phyloP scores from a whole-genome alignment of 2,797 vertebrate genomes.

The Channa striata region DNA sequence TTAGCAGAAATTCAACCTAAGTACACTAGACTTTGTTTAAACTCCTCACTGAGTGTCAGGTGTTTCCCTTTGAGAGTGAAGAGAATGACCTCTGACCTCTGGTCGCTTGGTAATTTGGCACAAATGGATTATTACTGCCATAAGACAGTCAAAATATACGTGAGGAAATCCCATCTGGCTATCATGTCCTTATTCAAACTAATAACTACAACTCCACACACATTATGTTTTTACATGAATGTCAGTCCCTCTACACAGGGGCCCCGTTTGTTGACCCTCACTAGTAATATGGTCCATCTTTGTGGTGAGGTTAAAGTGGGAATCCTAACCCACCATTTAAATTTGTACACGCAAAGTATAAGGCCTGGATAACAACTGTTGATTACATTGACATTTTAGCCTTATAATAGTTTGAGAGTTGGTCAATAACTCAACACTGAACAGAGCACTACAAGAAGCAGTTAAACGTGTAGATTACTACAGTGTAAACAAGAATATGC shows the following conservation, averaged over 20 bases:
- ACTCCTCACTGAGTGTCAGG: constrained; percentile 72
- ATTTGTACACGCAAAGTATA: constrained; percentile 29
- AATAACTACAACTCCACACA: constrained; percentile 21
- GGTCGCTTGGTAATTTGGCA: constrained; percentile 30
- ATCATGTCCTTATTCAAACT: constrained; percentile 37
- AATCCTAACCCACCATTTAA: constrained; percentile 56
- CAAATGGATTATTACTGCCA: constrained; percentile 41
- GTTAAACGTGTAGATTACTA: constrained; percentile 2
- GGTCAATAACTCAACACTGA: neutral
- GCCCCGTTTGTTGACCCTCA: constrained; percentile 57
- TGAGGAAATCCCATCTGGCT: constrained; percentile 43
- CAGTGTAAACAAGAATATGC: neutral
- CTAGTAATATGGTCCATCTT: constrained; percentile 70
- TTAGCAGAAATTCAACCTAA: constrained; percentile 37
- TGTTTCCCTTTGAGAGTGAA: constrained; percentile 47
- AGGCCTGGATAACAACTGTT: neutral
- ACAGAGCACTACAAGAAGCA: neutral
- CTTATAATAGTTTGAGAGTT: no score
- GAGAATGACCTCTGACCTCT: constrained; percentile 55
- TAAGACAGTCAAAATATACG: constrained; percentile 29
- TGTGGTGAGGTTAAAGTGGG: constrained; percentile 52
- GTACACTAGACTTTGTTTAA: constrained; percentile 69
- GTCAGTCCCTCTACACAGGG: constrained; percentile 48
- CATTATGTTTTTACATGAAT: constrained; percentile 34
- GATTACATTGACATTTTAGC: no score